Evolutionary conservation across 2,888 invertebrate species (phyloP), one percentile per base, ranked within the genome.

Genomic region (Protodeltote pygarga): DNA sequence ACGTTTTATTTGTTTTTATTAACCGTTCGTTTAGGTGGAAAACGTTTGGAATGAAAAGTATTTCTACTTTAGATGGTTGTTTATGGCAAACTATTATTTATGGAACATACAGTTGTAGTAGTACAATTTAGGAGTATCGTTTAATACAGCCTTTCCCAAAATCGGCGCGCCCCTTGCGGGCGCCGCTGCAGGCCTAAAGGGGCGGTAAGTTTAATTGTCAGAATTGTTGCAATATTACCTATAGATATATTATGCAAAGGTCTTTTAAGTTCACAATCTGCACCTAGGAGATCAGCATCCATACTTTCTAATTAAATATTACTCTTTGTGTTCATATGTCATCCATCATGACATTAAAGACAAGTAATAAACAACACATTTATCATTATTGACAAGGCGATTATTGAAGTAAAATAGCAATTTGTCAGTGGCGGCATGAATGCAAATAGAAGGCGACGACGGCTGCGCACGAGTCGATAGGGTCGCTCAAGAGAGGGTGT

Each of bases 21-120:
- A n/a, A n/a, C n/a, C n/a, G n/a, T n/a, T 39, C 38, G 54, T 63
- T 63, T 48, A 38, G 46, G 34, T 24, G 34, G 57, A 64, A 59
- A 50, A 45, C 45, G 37, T 55, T 51, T 20, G 29, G 49, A 65
- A 55, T 47, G 55, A 58, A 66, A 60, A 38, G 46, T 52, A 68
- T 50, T 49, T 55, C 47, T 58, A 46, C 60, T 71, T 68, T 68
- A 69, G 71, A 63, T 63, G 44, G 57, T 67, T 17, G 69, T 60
- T 71, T 65, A 69, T 72, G 50, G 62, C 57, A 52, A 55, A 69
- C 77, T 75, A 83, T 81, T 83, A 81, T 83, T 82, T 81, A 83
- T 76, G 77, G 64, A 64, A 77, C 68, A 81, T 81, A 83, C 79
- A 83, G 64, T 66, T 65, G 71, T 42, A 51, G 42, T 51, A 11